Evolutionary conservation across 1,140 invertebrate genomes (phyloP), one percentile per base, ranked within the genome.

Genomic region (Teleogryllus occipitalis): DNA sequence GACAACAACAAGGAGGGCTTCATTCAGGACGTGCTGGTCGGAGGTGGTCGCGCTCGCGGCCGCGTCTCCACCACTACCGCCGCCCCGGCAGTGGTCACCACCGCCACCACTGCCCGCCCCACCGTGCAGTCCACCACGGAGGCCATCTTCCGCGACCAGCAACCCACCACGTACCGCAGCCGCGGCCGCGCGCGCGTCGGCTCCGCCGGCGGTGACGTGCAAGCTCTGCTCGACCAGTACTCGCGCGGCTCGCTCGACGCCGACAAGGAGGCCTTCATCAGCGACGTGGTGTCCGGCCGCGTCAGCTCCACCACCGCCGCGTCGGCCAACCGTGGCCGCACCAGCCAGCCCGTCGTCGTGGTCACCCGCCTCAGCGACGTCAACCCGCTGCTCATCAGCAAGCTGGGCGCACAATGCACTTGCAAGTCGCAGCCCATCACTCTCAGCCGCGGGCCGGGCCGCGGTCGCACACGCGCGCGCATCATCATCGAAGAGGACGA

Each of bases 361-460:
- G 83, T 84, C 7, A 83, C 83, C 0, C 90, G 91, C 83, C 87
- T 90, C 75, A 92, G 91, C 78, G 91, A 92, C 81, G 88, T 91
- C 72, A 91, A 91, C 84, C 92, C 92, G 2, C 85, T 93, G 15
- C 85, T 93, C 14, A 87, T 93, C 0, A 88, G 89, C 54, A 94
- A 94, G 86, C 85, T 94, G 14, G 90, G 91, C 4, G 92, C 92
- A 8, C 91, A 93, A 72, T 94, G 93, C 81, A 93, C 91, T 54
- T 94, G 93, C 82, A 89, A 90, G 81, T 90, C 90, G 0, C 65
- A 79, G n/a, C 47, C 47, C 22, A 18, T 79, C 48, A 49, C 78
- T 18, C 73, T 79, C 10, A 79, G 74, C 27, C 54, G 54, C 0
- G 54, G 54, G 3, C 18, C 7, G 0, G 54, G 54, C 2, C 54